phyloP scores from a whole-genome alignment of 2,797 vertebrate species.

The Nothura maculosa region DNA sequence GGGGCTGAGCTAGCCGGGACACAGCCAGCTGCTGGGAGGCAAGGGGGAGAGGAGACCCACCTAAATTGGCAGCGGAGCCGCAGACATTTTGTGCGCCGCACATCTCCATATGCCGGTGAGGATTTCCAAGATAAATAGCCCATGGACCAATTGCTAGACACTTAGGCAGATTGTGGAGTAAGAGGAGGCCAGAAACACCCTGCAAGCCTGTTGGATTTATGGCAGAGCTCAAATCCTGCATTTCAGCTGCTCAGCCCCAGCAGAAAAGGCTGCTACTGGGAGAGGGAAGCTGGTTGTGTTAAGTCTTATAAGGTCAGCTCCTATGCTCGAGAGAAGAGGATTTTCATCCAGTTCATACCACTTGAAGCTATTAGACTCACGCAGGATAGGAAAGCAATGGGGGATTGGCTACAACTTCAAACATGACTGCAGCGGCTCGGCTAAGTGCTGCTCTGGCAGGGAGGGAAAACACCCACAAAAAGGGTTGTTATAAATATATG shows the following conservation, averaged over 20 bases:
- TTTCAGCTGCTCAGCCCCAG: constrained; percentile 4
- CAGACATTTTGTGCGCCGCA: constrained; percentile 44
- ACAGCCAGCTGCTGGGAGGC: constrained; percentile 60
- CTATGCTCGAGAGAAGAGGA: background rate
- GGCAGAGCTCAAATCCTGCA: background rate
- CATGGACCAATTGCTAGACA: constrained; percentile 43
- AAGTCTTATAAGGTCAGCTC: background rate
- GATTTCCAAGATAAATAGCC: constrained; percentile 68
- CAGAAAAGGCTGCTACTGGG: background rate
- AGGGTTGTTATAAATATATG: background rate
- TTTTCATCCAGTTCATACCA: background rate
- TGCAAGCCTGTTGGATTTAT: constrained; percentile 15
- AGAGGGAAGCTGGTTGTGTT: background rate
- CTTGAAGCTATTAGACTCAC: background rate
- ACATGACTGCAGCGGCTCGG: fast-evolving
- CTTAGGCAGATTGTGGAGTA: constrained; percentile 20
- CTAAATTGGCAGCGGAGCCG: constrained; percentile 40
- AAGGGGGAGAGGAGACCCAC: constrained; percentile 60
- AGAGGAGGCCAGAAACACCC: constrained; percentile 21
- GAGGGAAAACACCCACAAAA: background rate
- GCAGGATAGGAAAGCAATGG: background rate
- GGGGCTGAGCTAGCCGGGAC: constrained; percentile 57
- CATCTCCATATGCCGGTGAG: constrained; percentile 16
- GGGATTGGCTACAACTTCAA: background rate
- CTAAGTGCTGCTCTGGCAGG: background rate